phyloP scores from a whole-genome alignment of 2,888 invertebrate genomes.

The Limnephilus rhombicus region DNA sequence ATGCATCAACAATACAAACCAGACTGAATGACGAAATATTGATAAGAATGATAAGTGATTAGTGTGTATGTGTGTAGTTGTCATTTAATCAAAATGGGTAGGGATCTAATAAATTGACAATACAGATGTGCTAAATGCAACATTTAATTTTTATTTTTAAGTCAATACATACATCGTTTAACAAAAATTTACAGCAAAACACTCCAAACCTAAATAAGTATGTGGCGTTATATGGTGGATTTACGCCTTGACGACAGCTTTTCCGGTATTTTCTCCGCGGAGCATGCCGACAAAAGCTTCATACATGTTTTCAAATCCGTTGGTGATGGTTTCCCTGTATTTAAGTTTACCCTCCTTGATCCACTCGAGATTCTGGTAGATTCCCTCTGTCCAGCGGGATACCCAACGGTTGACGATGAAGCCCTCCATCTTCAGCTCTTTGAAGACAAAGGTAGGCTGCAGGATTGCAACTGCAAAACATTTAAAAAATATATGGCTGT shows the following conservation, averaged over 20 bases:
- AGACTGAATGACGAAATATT: not conserved
- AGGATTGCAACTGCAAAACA: slow-evolving; percentile 71
- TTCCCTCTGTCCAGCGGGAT: slow-evolving; percentile 81
- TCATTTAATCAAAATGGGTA: not conserved
- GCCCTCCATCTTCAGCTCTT: slow-evolving; percentile 81
- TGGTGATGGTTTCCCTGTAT: slow-evolving; percentile 82
- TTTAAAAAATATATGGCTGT: not conserved
- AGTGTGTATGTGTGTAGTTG: not conserved
- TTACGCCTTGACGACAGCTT: slow-evolving; percentile 82
- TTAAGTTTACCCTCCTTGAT: slow-evolving; percentile 83
- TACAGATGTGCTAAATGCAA: not conserved
- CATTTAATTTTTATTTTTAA: not conserved
- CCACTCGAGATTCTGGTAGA: slow-evolving; percentile 81
- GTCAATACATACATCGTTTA: not conserved
- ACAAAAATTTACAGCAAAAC: not conserved
- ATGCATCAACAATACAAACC: not conserved
- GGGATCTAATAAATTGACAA: not conserved
- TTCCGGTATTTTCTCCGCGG: slow-evolving; percentile 83
- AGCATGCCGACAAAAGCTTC: slow-evolving; percentile 82
- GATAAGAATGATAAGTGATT: not conserved
- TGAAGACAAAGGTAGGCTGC: slow-evolving; percentile 77
- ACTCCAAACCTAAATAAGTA: not conserved
- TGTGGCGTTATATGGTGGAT: slow-evolving; percentile 40
- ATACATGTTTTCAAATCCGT: slow-evolving; percentile 87
- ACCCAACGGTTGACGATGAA: slow-evolving; percentile 79